These are phyloP conservation scores for Perodicticus potto DNA, from an alignment of 2,797 vertebrate genomes.

Conservation along the genomic window DNA sequence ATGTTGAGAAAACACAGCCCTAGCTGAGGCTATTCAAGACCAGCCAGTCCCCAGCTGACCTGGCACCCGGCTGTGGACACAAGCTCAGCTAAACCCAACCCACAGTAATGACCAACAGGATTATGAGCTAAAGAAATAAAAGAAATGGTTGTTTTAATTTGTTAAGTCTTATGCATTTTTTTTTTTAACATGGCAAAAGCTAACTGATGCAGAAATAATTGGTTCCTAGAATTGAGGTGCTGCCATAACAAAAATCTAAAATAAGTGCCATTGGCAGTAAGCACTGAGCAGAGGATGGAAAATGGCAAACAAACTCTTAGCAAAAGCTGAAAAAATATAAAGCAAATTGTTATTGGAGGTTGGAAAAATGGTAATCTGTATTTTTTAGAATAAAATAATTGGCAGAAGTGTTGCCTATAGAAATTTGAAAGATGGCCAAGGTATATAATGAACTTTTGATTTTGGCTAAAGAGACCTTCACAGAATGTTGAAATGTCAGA, in stretches of 20 bases:
- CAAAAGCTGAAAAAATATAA: conserved; percentile 72
- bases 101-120: neutral
- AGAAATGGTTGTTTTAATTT: conserved; percentile 57
- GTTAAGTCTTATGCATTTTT: conserved; percentile 51
- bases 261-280: conserved; percentile 78
- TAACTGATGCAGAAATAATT: conserved; percentile 80
- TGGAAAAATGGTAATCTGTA: conserved; percentile 57
- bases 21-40: neutral
- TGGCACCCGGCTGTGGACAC: neutral
- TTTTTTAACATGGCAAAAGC: conserved; percentile 65
- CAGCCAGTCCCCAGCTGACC: neutral
- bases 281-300: conserved; percentile 69
- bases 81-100: neutral
- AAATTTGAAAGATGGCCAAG: conserved; percentile 60
- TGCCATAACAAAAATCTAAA: conserved; percentile 83
- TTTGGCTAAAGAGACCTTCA: conserved; percentile 66
- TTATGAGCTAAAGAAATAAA: neutral
- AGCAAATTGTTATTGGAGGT: conserved; percentile 72
- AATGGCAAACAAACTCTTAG: conserved; percentile 78
- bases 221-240: conserved; percentile 80
- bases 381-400: conserved; percentile 70
- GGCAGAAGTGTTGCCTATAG: conserved; percentile 22
- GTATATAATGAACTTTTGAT: conserved; percentile 71
- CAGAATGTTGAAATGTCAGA: conserved; percentile 74
- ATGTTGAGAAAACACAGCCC: neutral